phyloP scores from a whole-genome alignment of 1,140 invertebrate genomes.

The Nephotettix cincticeps region DNA sequence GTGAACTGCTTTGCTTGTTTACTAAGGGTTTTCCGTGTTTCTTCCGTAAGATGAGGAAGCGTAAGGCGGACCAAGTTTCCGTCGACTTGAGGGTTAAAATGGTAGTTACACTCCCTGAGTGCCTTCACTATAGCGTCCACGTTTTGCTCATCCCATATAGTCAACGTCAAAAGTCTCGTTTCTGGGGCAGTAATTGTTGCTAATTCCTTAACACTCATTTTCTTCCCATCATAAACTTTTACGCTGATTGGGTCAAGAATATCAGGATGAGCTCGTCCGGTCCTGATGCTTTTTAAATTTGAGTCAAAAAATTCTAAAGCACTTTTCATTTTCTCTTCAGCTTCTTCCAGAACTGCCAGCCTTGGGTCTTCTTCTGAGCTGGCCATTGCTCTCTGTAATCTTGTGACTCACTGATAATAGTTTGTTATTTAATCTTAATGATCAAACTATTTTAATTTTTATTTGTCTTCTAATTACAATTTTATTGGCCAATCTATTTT shows the following conservation, averaged over 20 bases:
- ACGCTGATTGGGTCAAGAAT: background rate
- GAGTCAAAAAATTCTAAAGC: background rate
- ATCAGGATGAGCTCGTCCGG: background rate
- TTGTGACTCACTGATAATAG: too few species aligned
- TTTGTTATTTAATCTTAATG: too few species aligned
- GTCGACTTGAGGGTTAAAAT: background rate
- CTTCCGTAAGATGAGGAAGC: background rate
- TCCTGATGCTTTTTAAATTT: background rate
- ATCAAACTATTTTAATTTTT: too few species aligned
- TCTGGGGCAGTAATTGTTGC: background rate
- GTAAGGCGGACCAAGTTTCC: background rate
- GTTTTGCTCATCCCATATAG: background rate
- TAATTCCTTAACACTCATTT: background rate
- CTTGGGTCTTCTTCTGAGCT: background rate
- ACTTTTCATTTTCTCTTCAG: background rate
- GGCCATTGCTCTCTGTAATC: background rate
- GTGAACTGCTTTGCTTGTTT: background rate
- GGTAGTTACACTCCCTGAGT: background rate
- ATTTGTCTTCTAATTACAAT: too few species aligned
- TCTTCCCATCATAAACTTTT: background rate
- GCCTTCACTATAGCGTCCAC: background rate
- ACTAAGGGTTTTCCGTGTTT: background rate
- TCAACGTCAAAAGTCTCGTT: background rate
- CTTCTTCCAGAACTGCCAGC: background rate
- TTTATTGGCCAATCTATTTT: too few species aligned